Base-by-base conservation (phyloP, 2,113 vertebrate species). In the Labeo catla region DNA sequence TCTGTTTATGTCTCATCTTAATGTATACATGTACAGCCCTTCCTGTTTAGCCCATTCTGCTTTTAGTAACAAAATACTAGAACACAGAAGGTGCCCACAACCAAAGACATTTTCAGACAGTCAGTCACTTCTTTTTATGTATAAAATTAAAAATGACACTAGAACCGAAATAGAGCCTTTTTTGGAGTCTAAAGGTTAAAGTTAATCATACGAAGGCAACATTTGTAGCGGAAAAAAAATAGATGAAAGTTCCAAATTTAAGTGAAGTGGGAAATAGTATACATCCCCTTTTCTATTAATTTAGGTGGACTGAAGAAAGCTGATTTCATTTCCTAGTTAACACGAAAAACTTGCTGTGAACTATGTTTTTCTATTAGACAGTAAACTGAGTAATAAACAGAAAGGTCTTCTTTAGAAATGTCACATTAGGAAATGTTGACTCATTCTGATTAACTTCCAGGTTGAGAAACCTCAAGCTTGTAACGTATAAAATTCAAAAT, bases 291-390 rank as follows among this genome's bases (percentile, higher is more conserved):
- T 83, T 82, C 50, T 43, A 76, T 68, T 54, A 66, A n/a, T 19
- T 9, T 54, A 39, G 85, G 79, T 39, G 45, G 52, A 83, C 7
- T 76, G 5, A 50, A 76, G 85, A 73, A 81, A 82, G 23, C 13
- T 28, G 9, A 78, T 78, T 84, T 79, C 23, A 84, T 72, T 87
- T 87, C 73, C 86, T 16, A 59, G 0, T 63, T 13, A 73, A 9
- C 12, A 45, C 74, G 6, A 9, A 19, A 72, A 21, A 86, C n/a
- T 79, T 19, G 15, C 45, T 43, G 19, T 65, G 19, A 50, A 34
- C 76, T 34, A 10, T 13, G 12, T 70, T 59, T 78, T 72, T 52
- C 21, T 50, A 74, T 45, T 16, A 21, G 76, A 65, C 1, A 15
- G 36, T 45, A 74, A 23, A 61, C 9, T n/a, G 34, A 57, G 6